A percentile compares a stretch with the other conserved stretches of the same genome.
These are phyloP conservation scores for Heliconius nattereri DNA, from an alignment of 1,140 invertebrate genomes.

Conservation along the genomic window DNA sequence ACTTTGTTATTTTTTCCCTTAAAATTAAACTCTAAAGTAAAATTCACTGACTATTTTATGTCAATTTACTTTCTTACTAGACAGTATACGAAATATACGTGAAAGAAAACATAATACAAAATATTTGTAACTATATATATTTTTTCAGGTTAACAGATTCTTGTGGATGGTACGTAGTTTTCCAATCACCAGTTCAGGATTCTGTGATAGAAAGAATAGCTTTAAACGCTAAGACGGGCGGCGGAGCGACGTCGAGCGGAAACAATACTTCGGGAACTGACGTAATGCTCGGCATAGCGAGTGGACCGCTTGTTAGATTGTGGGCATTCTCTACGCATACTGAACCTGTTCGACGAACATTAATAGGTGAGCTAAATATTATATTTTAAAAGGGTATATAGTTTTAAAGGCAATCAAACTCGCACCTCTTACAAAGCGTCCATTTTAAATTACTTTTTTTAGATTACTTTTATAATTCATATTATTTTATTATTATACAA, in stretches of 20 bases:
- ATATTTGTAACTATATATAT: background rate
- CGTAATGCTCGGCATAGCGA: conserved; percentile 86
- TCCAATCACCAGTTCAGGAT: conserved; percentile 96
- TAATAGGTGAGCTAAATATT: conserved; percentile 59
- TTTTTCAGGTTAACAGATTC: conserved; percentile 93
- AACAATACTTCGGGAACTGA: conserved; percentile 68
- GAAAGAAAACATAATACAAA: no score
- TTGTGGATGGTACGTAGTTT: conserved; percentile 96
- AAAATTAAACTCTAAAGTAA: no score
- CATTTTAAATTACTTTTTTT: no score
- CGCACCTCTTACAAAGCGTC: no score
- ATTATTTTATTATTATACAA: no score
- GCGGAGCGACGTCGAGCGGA: conserved; percentile 76
- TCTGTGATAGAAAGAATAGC: conserved; percentile 94
- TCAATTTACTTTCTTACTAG: no score
- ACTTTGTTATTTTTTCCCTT: no score
- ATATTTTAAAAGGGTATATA: background rate
- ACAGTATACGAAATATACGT: no score
- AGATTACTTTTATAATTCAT: no score
- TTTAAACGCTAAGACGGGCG: conserved; percentile 95
- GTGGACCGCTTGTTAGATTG: conserved; percentile 90
- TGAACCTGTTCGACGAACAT: conserved; percentile 73
- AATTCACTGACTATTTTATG: no score
- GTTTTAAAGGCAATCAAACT: no score
- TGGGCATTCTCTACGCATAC: conserved; percentile 90